These are phyloP conservation scores for Meriones unguiculatus DNA, from an alignment of 2,113 vertebrate species.

Conservation along the genomic window DNA sequence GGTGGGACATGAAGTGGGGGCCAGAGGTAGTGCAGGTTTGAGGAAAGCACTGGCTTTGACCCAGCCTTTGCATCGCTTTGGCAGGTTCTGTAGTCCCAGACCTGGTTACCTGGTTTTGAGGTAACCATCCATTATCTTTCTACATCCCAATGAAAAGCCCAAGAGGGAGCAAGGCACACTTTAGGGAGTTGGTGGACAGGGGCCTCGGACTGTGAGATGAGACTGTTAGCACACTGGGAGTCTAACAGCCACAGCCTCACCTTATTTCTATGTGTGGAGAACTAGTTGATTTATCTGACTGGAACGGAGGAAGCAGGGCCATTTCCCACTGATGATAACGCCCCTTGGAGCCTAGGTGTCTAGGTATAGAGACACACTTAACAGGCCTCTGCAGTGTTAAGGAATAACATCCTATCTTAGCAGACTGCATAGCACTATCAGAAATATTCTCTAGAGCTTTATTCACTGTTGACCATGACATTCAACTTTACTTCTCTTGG, in stretches of 20 bases:
- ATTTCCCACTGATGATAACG: fast-evolving
- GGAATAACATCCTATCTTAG: background rate
- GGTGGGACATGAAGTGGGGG: background rate
- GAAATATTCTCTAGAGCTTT: background rate
- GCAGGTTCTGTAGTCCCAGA: background rate
- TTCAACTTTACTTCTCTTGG: background rate
- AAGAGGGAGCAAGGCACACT: background rate
- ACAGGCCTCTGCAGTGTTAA: background rate
- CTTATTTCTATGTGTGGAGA: background rate
- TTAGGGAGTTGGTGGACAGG: background rate
- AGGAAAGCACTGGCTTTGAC: background rate
- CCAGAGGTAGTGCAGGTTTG: fast-evolving
- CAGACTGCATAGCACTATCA: fast-evolving
- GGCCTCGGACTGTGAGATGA: fast-evolving
- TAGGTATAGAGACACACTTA: background rate
- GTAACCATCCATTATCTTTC: background rate
- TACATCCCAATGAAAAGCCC: fast-evolving
- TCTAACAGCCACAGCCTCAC: background rate
- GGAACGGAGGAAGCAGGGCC: background rate
- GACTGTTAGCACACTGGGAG: fast-evolving
- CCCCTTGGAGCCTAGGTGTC: background rate
- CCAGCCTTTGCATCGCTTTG: background rate
- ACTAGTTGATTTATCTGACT: background rate
- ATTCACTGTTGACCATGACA: background rate
- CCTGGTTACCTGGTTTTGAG: background rate